Conservation (phyloP, 2,797 vertebrate genomes). For the Phoxinus dragarum region DNA sequence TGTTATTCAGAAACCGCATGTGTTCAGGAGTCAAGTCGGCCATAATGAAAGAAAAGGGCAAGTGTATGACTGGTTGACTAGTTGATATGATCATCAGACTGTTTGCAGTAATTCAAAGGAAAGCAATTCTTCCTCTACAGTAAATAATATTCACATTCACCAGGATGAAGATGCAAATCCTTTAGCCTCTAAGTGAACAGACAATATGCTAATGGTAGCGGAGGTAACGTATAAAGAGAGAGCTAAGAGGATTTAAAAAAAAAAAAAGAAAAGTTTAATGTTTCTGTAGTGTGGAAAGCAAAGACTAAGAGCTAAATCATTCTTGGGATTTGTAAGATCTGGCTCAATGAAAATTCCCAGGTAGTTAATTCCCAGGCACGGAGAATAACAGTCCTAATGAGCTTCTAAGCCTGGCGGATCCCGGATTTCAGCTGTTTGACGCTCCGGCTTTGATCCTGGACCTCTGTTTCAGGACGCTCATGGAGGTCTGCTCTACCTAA, state of each 20-base stretch:
- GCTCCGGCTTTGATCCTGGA: slow-evolving; percentile 79
- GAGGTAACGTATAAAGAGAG: slow-evolving; percentile 23
- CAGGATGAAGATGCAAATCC: slow-evolving; percentile 3
- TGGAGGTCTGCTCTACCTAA: slow-evolving; percentile 68
- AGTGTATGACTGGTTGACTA: background rate
- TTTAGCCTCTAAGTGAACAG: slow-evolving; percentile 19
- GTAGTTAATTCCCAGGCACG: slow-evolving; percentile 77
- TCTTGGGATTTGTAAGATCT: slow-evolving; percentile 75
- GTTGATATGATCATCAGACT: background rate
- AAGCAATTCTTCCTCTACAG: background rate
- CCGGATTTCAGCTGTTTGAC: slow-evolving; percentile 73
- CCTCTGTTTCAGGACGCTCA: slow-evolving; percentile 73
- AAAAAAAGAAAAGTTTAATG: background rate
- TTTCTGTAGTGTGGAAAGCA: slow-evolving; percentile 19
- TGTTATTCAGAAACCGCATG: background rate
- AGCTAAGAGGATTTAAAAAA: slow-evolving; percentile 37
- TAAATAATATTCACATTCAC: background rate
- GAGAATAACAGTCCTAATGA: slow-evolving; percentile 82
- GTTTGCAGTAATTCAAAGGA: background rate
- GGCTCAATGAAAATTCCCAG: slow-evolving; percentile 76
- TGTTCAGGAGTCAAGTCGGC: background rate
- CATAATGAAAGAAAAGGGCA: background rate
- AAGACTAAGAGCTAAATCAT: slow-evolving; percentile 41
- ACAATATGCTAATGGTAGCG: slow-evolving; percentile 12
- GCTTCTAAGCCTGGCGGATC: slow-evolving; percentile 77